Evolutionary conservation across 35 echinoderm and acorn worm species (phyloP), one percentile per base, ranked within the genome.

Genomic region (Anneissia japonica): DNA sequence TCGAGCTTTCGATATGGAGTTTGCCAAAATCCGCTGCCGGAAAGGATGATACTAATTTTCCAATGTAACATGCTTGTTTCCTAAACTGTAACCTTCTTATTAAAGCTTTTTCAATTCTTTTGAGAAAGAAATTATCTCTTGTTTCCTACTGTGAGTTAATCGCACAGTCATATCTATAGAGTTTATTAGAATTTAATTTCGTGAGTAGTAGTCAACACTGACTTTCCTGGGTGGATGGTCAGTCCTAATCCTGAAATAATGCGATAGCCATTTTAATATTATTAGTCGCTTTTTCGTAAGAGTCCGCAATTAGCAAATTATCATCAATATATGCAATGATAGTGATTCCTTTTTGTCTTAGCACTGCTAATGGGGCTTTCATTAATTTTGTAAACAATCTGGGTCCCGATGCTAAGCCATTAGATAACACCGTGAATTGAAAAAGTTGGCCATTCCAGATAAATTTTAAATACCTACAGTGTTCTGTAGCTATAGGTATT

Each of bases 331-430:
- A 93, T 6, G 74, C 79, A 0, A 90, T 38, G 77, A 93, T 55
- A 37, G 43, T 45, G 64, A 80, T 41, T 2, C 87, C 87, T 26
- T 17, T 41, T 36, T 73, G 74, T 39, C 87, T 93, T 35, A 93
- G 14, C 38, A 38, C 31, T 21, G 91, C 55, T 73, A 89, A 43
- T 32, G 84, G 74, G 30, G 83, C 75, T 74, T 93, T 93, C 14
- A 93, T 32, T 72, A 90, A 36, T 77, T 93, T 89, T 12, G 91
- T 93, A 31, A 93, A 93, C 14, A 93, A 30, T 11, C 92, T 41
- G 43, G 92, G 87, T 10, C 43, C 92, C 40, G 87, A 46, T 6
- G 64, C 34, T 19, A 93, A 73, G 16, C 83, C 87, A 80, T 90
- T 90, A 38, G 87, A 77, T 80, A 93, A 76, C 6, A 55, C 75